A percentile compares a stretch with the other conserved stretches of the same genome.
Conservation (phyloP, 2,113 vertebrate species). For the Crotophaga sulcirostris region DNA sequence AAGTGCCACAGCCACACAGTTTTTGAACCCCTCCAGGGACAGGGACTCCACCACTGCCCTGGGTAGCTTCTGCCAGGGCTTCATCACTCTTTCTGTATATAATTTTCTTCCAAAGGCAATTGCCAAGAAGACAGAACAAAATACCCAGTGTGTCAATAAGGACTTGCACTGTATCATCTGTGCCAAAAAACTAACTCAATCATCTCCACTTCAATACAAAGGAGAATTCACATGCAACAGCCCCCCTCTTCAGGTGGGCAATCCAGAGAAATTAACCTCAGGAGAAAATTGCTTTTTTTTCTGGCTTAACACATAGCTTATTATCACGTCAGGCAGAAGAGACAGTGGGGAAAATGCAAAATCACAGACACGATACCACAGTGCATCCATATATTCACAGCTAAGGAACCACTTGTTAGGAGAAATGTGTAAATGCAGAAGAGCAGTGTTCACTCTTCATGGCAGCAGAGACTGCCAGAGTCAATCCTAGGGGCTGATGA, state of each 20-base stretch:
- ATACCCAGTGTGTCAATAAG: neutral
- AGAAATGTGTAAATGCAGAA: neutral
- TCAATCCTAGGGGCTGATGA: neutral
- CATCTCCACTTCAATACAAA: slow-evolving; percentile 44
- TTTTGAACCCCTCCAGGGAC: too few species aligned
- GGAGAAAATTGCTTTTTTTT: slow-evolving; percentile 68
- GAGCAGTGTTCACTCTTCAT: neutral
- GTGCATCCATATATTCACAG: neutral
- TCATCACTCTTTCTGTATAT: too few species aligned
- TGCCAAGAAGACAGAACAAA: neutral
- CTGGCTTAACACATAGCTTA: slow-evolving; percentile 57
- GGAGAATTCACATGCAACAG: slow-evolving; percentile 57
- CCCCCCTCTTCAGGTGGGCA: slow-evolving; percentile 53
- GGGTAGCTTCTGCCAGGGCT: too few species aligned
- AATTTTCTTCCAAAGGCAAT: neutral
- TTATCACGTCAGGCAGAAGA: slow-evolving; percentile 63
- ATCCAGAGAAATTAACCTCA: slow-evolving; percentile 52
- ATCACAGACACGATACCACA: neutral
- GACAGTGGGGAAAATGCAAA: slow-evolving; percentile 50
- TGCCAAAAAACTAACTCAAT: slow-evolving; percentile 28
- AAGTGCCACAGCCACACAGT: too few species aligned
- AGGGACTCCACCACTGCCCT: too few species aligned
- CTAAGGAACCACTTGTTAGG: neutral
- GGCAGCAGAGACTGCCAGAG: neutral
- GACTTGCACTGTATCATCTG: slow-evolving; percentile 15